These are phyloP conservation scores for Kryptolebias ocellatus DNA, from an alignment of 2,797 vertebrate species.

Conservation along the genomic window DNA sequence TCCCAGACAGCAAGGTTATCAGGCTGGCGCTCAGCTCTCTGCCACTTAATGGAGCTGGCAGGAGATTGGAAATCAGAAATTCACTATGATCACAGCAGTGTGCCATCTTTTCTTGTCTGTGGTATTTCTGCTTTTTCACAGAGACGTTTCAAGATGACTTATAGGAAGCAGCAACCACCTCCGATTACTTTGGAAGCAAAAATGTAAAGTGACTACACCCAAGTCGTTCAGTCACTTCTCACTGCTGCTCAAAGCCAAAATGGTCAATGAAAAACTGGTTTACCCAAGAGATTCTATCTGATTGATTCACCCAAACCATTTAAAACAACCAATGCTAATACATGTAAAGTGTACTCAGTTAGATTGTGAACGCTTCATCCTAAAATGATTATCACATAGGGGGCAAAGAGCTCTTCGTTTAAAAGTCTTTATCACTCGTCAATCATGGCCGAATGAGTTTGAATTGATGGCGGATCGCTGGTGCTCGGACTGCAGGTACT, in stretches of 20 bases:
- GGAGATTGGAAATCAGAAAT: slow-evolving; percentile 64
- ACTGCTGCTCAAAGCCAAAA: slow-evolving; percentile 38
- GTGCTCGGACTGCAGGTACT: slow-evolving; percentile 69
- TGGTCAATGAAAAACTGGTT: slow-evolving; percentile 70
- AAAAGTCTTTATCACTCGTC: slow-evolving; percentile 79
- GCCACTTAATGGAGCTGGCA: slow-evolving; percentile 73
- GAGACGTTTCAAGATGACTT: slow-evolving; percentile 41
- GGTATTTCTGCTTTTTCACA: slow-evolving; percentile 55
- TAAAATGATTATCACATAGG: slow-evolving; percentile 68
- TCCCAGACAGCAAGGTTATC: slow-evolving; percentile 84
- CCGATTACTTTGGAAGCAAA: too few relatives aligned
- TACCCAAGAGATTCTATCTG: slow-evolving; percentile 54
- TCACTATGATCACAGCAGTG: slow-evolving; percentile 64
- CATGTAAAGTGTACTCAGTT: slow-evolving; percentile 47
- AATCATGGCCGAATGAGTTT: slow-evolving; percentile 67
- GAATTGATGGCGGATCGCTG: slow-evolving; percentile 64
- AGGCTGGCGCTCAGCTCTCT: slow-evolving; percentile 69
- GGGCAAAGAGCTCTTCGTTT: slow-evolving; percentile 76
- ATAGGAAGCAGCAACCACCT: slow-evolving; percentile 33
- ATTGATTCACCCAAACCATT: slow-evolving; percentile 65
- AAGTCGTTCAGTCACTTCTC: slow-evolving; percentile 49
- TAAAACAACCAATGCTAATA: slow-evolving; percentile 64
- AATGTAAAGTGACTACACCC: slow-evolving; percentile 14
- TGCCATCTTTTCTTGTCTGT: slow-evolving; percentile 52
- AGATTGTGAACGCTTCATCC: slow-evolving; percentile 35